These are phyloP conservation scores for Pogonomyrmex barbatus DNA, from an alignment of 1,140 invertebrate genomes.

Conservation along the genomic window DNA sequence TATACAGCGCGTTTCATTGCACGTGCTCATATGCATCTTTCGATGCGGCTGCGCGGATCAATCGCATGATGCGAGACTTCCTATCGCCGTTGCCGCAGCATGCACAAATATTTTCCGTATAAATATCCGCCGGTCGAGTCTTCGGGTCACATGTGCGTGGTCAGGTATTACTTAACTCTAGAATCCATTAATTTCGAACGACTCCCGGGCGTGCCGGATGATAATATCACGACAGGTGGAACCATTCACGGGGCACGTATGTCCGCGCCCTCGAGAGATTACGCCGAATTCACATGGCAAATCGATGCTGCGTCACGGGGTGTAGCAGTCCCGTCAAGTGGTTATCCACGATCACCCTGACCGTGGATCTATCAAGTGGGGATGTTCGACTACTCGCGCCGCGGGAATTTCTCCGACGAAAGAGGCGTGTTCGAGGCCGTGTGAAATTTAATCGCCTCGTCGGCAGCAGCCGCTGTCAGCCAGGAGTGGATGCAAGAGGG, in stretches of 20 bases:
- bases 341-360: slow-evolving; percentile 56
- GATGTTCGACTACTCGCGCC: slow-evolving; percentile 49
- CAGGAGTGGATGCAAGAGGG: slow-evolving; percentile 41
- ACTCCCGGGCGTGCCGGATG: slow-evolving; percentile 52
- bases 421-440: slow-evolving; percentile 61
- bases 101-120: slow-evolving; percentile 48
- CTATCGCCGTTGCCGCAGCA: background rate
- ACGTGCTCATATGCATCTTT: background rate
- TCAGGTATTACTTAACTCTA: background rate
- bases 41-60: background rate
- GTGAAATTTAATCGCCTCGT: slow-evolving; percentile 80
- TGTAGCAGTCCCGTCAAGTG: slow-evolving; percentile 26
- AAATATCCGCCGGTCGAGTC: background rate
- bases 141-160: background rate
- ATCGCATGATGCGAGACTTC: slow-evolving; percentile 15
- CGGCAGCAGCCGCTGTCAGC: slow-evolving; percentile 25
- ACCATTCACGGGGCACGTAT: slow-evolving; percentile 74
- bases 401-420: slow-evolving; percentile 65
- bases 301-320: slow-evolving; percentile 69
- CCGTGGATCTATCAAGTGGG: slow-evolving; percentile 39
- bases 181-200: slow-evolving; percentile 41
- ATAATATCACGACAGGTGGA: slow-evolving; percentile 79
- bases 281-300: slow-evolving; percentile 71
- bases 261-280: slow-evolving; percentile 74
- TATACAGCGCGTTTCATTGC: background rate